Conservation (phyloP, 2,888 invertebrate genomes). For the Vanessa cardui region DNA sequence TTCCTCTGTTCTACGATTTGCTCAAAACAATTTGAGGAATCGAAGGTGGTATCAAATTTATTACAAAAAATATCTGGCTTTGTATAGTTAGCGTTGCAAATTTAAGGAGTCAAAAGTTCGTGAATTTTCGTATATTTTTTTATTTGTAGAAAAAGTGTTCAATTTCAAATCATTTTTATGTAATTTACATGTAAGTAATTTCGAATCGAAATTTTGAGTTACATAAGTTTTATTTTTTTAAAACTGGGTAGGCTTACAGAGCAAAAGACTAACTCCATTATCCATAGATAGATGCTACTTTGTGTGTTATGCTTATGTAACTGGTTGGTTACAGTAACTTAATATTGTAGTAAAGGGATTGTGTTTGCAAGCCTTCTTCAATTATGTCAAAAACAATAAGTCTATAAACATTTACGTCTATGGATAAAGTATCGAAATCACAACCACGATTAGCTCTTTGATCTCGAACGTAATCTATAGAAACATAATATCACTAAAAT, state of each 20-base stretch:
- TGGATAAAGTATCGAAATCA: conserved; percentile 1
- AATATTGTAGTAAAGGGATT: conserved; percentile 33
- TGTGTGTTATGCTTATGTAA: conserved; percentile 28
- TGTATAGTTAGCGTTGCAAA: not conserved
- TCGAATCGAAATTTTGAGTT: not conserved
- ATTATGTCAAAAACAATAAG: conserved; percentile 15
- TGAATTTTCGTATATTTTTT: no score
- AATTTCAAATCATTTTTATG: no score
- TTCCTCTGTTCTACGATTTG: conserved; percentile 36
- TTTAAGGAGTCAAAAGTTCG: not conserved
- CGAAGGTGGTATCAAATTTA: not conserved
- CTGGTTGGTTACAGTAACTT: conserved; percentile 29
- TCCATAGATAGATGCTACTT: conserved; percentile 7
- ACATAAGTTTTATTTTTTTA: conserved; percentile 4
- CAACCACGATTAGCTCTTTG: not conserved
- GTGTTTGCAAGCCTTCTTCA: conserved; percentile 26
- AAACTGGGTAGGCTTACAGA: conserved; percentile 13
- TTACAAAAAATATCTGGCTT: not conserved
- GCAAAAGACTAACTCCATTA: conserved; percentile 27
- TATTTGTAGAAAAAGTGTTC: no score
- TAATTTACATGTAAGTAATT: not conserved
- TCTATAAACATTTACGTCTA: conserved; percentile 13
- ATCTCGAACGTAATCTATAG: not conserved
- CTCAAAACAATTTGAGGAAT: not conserved
- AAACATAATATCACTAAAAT: not conserved